A percentile compares a stretch with the other conserved stretches of the same genome.
Evolutionary conservation across 2,113 vertebrate genomes (phyloP).

Genomic region (Prunella himalayana): DNA sequence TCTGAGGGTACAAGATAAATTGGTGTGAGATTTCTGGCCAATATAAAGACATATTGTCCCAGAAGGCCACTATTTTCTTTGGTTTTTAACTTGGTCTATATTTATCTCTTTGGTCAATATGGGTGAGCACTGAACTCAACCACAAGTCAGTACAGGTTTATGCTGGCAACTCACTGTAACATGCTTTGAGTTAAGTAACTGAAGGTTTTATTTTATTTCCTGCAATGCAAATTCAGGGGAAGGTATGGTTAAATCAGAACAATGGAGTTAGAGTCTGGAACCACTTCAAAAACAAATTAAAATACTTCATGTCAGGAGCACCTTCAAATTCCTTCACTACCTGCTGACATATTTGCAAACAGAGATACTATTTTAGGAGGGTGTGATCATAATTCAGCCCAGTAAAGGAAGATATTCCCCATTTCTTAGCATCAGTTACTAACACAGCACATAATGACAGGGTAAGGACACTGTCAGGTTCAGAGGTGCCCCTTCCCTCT

Average conservation of each 20-base stretch:
- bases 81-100: neutral
- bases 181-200: slow-evolving; percentile 7
- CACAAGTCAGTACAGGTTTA: neutral
- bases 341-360: neutral
- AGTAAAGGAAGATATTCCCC: neutral
- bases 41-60: neutral
- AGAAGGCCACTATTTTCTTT: neutral
- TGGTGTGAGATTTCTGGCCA: neutral
- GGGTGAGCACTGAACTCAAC: neutral
- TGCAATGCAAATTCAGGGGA: neutral
- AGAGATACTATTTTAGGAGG: neutral
- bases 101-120: slow-evolving; percentile 2
- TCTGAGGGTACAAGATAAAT: neutral
- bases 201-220: neutral
- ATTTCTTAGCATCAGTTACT: neutral
- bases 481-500: neutral
- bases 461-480: neutral
- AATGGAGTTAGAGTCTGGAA: neutral
- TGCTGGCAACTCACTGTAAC: neutral
- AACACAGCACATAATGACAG: neutral
- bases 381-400: neutral
- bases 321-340: neutral
- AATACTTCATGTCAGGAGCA: neutral
- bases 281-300: neutral
- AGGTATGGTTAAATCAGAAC: neutral